Conservation (phyloP, 2,888 invertebrate genomes). For the Uropetala carovei region DNA sequence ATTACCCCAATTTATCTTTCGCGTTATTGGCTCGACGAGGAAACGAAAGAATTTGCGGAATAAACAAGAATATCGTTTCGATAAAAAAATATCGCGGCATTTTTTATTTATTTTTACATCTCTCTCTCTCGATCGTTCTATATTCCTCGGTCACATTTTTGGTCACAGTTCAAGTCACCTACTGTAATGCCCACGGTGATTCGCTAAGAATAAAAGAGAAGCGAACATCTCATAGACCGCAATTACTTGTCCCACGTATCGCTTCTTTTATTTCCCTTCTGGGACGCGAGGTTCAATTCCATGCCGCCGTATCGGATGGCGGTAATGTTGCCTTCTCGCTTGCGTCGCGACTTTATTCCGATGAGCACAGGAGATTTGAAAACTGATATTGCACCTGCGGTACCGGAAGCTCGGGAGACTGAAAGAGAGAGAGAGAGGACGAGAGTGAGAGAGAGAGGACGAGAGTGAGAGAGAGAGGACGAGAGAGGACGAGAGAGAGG, state of each 20-base stretch:
- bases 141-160: not conserved
- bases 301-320: not conserved
- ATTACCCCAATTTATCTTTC: too few species aligned
- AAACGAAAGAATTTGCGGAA: too few species aligned
- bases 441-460: not conserved
- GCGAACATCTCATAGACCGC: constrained; percentile 17
- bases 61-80: too few species aligned
- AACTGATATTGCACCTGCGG: constrained; percentile 9
- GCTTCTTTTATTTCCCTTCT: not conserved
- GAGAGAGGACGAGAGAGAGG: not conserved
- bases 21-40: too few species aligned
- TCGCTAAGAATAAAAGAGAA: not conserved
- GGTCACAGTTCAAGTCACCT: not conserved
- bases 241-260: not conserved
- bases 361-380: constrained; percentile 4
- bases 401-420: not conserved
- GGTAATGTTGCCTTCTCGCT: not conserved
- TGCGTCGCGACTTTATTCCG: not conserved
- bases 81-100: too few species aligned
- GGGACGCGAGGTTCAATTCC: not conserved
- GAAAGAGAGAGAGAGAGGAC: not conserved
- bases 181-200: not conserved
- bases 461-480: not conserved
- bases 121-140: not conserved
- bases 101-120: not conserved